Base-by-base conservation (phyloP, 2,113 vertebrate genomes). In the Peucedramus taeniatus region DNA sequence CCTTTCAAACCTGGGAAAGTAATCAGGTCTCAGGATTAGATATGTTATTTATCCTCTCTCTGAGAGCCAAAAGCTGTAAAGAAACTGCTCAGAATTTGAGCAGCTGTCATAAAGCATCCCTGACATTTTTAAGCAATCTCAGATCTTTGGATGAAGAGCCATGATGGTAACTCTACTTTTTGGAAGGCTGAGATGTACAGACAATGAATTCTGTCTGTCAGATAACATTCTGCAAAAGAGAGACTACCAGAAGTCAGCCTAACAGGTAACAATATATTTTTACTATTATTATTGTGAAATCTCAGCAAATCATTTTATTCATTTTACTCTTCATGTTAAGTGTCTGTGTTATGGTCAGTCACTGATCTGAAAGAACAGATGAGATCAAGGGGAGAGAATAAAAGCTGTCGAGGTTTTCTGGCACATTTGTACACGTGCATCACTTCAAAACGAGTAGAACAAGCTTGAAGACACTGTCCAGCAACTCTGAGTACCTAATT, bases 51-150 rank as follows among this genome's bases (percentile, higher is more conserved):
- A 79, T 65, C 42, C 49, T 85, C 44, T 85, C 44, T 53, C 77
- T 70, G 47, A 80, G 70, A 89, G 86, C 92, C 76, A 90, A 90
- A 94, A 94, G 77, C 87, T 72, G 7, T 93, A 95, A 95, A 95
- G 94, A 87, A 94, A 35, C 63, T 57, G 68, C 64, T 94, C 45
- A 27, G 76, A 64, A 68, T 91, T 45, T 39, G 82, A 96, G 71
- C 84, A 94, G 91, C 78, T 91, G 75, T 94, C 91, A 91, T 94
- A 94, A 96, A 95, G 85, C 82, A 95, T 78, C 82, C 72, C 64
- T 96, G 94, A 93, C 44, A 33, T 91, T 95, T 91, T 88, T 87
- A 86, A 91, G 83, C 87, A 75, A 95, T 91, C 88, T 97, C 79
- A 83, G 88, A 92, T 95, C 86, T 93, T 57, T 81, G 68, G 75